Percentiles rank a stretch among this genome's conserved stretches.
phyloP scores from a whole-genome alignment of 2,888 invertebrate species.

The Phragmatobia fuliginosa region DNA sequence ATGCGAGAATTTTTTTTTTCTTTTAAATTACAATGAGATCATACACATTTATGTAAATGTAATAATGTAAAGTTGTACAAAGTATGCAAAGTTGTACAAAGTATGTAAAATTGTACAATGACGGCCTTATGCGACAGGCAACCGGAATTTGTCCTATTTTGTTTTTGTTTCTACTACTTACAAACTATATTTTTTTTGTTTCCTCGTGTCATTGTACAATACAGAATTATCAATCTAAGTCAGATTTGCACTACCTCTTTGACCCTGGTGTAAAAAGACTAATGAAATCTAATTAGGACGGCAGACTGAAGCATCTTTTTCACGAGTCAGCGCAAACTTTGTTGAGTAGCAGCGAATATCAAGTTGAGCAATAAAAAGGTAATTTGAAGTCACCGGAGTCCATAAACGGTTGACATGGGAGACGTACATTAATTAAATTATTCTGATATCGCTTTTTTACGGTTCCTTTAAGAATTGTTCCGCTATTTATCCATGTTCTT shows the following conservation, averaged over 20 bases:
- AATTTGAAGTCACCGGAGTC: slow-evolving; percentile 41
- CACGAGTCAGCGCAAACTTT: slow-evolving; percentile 26
- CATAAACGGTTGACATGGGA: slow-evolving; percentile 50
- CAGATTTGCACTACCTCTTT: slow-evolving; percentile 41
- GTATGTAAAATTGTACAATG: too few relatives aligned
- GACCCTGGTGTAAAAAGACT: slow-evolving; percentile 34
- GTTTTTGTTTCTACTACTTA: too few relatives aligned
- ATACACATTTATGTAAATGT: too few relatives aligned
- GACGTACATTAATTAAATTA: slow-evolving; percentile 42
- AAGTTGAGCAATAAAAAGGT: slow-evolving; percentile 47
- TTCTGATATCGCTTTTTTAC: slow-evolving; percentile 28
- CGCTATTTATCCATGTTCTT: slow-evolving; percentile 15
- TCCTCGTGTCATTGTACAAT: too few relatives aligned
- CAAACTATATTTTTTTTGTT: too few relatives aligned
- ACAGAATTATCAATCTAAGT: too few relatives aligned
- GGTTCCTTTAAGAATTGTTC: slow-evolving; percentile 28
- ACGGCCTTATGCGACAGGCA: too few relatives aligned
- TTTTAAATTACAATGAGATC: too few relatives aligned
- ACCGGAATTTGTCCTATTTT: too few relatives aligned
- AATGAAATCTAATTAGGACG: slow-evolving; percentile 46
- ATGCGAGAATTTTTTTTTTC: too few relatives aligned
- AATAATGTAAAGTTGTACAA: too few relatives aligned
- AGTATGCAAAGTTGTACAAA: too few relatives aligned
- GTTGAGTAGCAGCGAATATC: slow-evolving; percentile 27
- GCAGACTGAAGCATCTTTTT: slow-evolving; percentile 29